Percentiles rank a stretch among this genome's conserved stretches.
These are phyloP conservation scores for Oasisia sp. DNA, from an alignment of 2,888 invertebrate species.

Conservation along the genomic window DNA sequence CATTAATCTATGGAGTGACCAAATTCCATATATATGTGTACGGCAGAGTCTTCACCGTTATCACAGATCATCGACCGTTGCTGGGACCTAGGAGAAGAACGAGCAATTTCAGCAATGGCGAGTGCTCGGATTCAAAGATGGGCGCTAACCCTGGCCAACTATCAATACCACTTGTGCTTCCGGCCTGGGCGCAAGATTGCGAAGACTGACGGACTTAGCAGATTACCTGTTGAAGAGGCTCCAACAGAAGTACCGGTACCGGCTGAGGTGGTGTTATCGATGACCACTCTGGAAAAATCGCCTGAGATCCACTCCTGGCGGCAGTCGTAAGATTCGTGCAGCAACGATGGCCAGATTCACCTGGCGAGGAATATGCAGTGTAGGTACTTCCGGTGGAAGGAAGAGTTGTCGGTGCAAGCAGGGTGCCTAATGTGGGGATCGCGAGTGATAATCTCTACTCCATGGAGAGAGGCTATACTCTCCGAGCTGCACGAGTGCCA, in stretches of 20 bases:
- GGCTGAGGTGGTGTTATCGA: not conserved
- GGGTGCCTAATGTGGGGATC: too few relatives aligned
- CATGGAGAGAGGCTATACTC: too few relatives aligned
- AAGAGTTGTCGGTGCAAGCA: too few relatives aligned
- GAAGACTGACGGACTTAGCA: conserved; percentile 40
- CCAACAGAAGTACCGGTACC: not conserved
- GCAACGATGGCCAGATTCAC: too few relatives aligned
- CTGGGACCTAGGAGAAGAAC: not conserved
- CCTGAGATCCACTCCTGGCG: too few relatives aligned
- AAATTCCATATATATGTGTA: not conserved
- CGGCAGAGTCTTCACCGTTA: not conserved
- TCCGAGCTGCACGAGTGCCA: too few relatives aligned
- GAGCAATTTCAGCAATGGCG: conserved; percentile 29
- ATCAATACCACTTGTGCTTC: conserved; percentile 30
- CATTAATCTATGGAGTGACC: not conserved
- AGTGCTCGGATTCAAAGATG: conserved; percentile 35
- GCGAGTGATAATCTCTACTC: too few relatives aligned
- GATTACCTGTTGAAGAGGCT: conserved; percentile 28
- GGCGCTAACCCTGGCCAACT: too few relatives aligned
- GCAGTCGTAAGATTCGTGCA: too few relatives aligned
- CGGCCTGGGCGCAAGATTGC: conserved; percentile 30
- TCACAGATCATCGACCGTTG: not conserved
- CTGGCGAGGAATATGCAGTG: too few relatives aligned
- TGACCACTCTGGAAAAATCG: too few relatives aligned
- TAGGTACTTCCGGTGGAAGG: too few relatives aligned